Percentiles rank a stretch among this genome's conserved stretches.
Conservation (phyloP, 2,113 vertebrate species). For the Callorhinus ursinus region DNA sequence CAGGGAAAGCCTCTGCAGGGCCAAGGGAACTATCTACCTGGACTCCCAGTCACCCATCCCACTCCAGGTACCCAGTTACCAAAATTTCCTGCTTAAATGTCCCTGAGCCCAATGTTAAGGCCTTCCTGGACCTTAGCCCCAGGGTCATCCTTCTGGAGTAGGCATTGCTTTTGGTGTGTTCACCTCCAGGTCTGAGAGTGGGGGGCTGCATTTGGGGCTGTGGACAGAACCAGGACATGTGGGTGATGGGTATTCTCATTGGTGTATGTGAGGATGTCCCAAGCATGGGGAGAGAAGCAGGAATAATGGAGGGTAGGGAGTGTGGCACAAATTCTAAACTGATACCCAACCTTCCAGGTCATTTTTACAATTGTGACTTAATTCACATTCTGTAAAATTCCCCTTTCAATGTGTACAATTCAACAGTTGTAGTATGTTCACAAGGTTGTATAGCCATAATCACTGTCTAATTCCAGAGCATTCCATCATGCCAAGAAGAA, state of each 20-base stretch:
- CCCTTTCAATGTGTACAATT: background rate
- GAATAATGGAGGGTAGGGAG: fast-evolving
- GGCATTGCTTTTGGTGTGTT: no score
- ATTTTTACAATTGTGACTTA: background rate
- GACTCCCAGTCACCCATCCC: background rate
- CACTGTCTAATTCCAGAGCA: background rate
- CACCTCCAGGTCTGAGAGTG: background rate
- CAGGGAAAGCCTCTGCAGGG: background rate
- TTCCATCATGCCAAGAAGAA: background rate
- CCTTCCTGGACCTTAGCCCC: background rate
- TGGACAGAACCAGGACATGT: background rate
- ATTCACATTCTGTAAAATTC: background rate
- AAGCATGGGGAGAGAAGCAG: background rate
- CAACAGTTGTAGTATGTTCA: background rate
- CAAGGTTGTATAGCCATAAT: background rate
- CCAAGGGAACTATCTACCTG: background rate
- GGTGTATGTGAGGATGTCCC: background rate
- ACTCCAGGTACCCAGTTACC: background rate
- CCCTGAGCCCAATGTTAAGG: background rate
- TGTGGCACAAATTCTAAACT: background rate
- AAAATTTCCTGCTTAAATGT: background rate
- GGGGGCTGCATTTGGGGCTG: background rate
- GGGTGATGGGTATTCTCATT: fast-evolving
- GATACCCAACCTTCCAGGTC: background rate
- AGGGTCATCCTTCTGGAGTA: background rate